Evolutionary conservation across 1,140 invertebrate genomes (phyloP).

Genomic region (Drosophila prosaltans): DNA sequence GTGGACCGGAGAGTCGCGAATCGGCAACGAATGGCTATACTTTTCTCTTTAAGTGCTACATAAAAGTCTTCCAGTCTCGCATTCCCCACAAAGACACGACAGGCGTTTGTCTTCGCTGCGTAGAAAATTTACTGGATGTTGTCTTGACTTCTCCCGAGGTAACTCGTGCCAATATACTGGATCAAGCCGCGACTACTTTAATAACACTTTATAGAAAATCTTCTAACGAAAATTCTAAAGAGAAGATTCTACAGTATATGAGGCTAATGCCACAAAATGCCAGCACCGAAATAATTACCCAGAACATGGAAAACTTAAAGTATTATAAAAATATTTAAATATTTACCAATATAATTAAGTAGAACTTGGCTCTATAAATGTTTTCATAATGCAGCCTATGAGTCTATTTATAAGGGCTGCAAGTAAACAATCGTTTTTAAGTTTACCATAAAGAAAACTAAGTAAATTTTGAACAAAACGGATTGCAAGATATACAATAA

Average conservation of each 20-base stretch:
- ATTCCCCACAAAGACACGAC: not conserved
- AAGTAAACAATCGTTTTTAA: too few species aligned
- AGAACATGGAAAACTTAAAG: not conserved
- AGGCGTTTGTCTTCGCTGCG: not conserved
- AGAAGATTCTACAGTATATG: not conserved
- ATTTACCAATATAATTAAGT: too few species aligned
- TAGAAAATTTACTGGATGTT: constrained; percentile 1
- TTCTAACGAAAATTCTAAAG: not conserved
- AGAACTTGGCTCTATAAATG: too few species aligned
- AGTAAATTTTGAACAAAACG: too few species aligned
- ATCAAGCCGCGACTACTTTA: not conserved
- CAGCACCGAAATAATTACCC: not conserved
- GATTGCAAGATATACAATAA: too few species aligned
- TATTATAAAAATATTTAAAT: too few species aligned
- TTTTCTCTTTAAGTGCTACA: not conserved
- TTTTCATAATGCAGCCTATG: too few species aligned
- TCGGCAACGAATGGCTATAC: not conserved
- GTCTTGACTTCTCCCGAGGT: not conserved
- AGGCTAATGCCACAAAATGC: not conserved
- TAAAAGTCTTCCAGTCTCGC: not conserved
- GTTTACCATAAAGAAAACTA: too few species aligned
- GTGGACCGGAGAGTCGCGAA: not conserved
- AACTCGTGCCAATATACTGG: not conserved
- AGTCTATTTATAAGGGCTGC: too few species aligned
- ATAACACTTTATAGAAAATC: not conserved